Evolutionary conservation across 2,113 vertebrate species (phyloP).

Genomic region (Redunca redunca): DNA sequence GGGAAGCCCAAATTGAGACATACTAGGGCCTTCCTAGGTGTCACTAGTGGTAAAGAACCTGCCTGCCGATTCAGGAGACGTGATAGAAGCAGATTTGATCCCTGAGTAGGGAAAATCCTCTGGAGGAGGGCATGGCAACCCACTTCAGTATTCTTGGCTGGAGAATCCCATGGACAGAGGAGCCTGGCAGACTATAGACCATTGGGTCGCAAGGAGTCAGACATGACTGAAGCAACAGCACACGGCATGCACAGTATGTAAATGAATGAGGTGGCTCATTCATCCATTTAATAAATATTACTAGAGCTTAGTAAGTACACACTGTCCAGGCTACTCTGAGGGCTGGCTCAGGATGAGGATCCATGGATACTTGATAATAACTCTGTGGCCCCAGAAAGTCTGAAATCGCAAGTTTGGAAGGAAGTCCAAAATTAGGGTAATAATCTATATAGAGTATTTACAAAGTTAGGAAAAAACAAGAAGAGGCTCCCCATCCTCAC

Average conservation of each 20-base stretch:
- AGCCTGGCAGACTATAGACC: background rate
- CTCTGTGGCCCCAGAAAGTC: background rate
- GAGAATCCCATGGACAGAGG: background rate
- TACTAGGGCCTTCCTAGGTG: background rate
- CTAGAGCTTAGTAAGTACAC: background rate
- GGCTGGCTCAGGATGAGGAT: background rate
- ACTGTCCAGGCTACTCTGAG: background rate
- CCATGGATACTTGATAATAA: background rate
- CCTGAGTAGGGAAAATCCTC: background rate
- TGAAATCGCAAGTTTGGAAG: background rate
- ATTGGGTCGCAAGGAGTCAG: rapidly evolving
- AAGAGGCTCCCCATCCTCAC: rapidly evolving
- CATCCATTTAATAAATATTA: background rate
- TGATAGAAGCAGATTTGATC: background rate
- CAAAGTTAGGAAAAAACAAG: background rate
- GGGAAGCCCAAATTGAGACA: background rate
- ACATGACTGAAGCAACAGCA: background rate
- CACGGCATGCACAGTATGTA: background rate
- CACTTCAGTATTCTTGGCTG: background rate
- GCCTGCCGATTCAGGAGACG: background rate
- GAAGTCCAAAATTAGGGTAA: background rate
- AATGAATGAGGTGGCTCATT: background rate
- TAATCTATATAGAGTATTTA: background rate
- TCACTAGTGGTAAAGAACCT: background rate
- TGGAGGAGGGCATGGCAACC: background rate